Base-by-base conservation (phyloP, 2,888 invertebrate genomes). In the Trachelus troglodyta region DNA sequence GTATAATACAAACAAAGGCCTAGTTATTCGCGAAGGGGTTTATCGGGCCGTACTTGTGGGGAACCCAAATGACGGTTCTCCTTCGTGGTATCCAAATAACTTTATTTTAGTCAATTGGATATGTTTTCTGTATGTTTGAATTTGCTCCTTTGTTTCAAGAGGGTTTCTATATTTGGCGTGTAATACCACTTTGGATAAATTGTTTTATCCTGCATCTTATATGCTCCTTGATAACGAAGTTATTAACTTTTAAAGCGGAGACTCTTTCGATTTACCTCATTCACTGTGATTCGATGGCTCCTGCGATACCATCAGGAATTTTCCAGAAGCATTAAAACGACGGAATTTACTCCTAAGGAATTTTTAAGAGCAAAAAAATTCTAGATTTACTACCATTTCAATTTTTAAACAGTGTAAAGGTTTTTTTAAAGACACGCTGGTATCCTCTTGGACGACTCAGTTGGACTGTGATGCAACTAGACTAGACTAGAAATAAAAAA, bases 101-200 rank as follows among this genome's bases (percentile, higher is more conserved):
- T 84, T 78, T 83, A 83, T 85, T 82, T 81, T 81, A 56, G 76
- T n/a, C 80, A 80, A 85, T 85, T 80, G 81, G 76, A 37, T 74
- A 23, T 56, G 23, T 23, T 56, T 15, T 23, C 56, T 56, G 56
- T 56, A 56, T 56, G 2, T 23, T 56, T 56, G 23, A 56, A 56
- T 56, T 56, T 56, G 56, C 56, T 56, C 6, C 56, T 56, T 9
- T 56, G 23, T 56, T 56, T 23, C 56, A 9, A 56, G 23, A 56
- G 56, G 56, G 2, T 9, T 56, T 23, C 23, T 23, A 23, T 23
- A 56, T 56, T 9, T 9, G 15, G 9, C 3, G 2, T 56, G 56
- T 56, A 56, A 9, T 56, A 56, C 56, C 56, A 56, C 23, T 56
- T 56, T 56, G 56, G 56, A 56, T 56, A 23, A 56, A 56, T 23